phyloP scores from a whole-genome alignment of 1,140 invertebrate species.

The Brachystomella parvula region DNA sequence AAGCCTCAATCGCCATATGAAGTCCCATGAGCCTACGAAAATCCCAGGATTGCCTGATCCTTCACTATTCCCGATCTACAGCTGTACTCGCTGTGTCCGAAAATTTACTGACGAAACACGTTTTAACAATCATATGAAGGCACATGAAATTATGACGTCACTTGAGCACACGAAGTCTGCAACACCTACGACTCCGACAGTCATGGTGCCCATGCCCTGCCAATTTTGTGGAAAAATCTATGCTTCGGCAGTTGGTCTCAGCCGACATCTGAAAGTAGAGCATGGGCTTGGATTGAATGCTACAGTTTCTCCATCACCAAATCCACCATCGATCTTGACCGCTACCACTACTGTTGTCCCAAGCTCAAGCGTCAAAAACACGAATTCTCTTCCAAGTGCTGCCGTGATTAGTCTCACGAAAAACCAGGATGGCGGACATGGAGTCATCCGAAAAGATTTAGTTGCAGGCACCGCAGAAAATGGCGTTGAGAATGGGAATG shows the following conservation, averaged over 20 bases:
- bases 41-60: background rate
- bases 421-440: too few relatives aligned
- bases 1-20: slow-evolving; percentile 1
- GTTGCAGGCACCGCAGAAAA: too few relatives aligned
- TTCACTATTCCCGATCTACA: background rate
- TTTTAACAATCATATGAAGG: background rate
- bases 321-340: too few relatives aligned
- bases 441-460: too few relatives aligned
- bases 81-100: background rate
- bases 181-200: background rate
- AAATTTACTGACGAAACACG: background rate
- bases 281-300: background rate
- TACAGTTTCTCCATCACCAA: too few relatives aligned
- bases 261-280: background rate
- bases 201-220: background rate
- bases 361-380: too few relatives aligned
- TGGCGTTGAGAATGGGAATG: too few relatives aligned
- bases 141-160: background rate
- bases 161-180: background rate
- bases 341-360: too few relatives aligned
- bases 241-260: background rate
- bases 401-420: too few relatives aligned
- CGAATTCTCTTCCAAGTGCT: too few relatives aligned
- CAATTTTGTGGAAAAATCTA: background rate
- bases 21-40: background rate